Evolutionary conservation across 2,888 invertebrate genomes (phyloP), one percentile per base, ranked within the genome.

Genomic region (Phortica okadai): DNA sequence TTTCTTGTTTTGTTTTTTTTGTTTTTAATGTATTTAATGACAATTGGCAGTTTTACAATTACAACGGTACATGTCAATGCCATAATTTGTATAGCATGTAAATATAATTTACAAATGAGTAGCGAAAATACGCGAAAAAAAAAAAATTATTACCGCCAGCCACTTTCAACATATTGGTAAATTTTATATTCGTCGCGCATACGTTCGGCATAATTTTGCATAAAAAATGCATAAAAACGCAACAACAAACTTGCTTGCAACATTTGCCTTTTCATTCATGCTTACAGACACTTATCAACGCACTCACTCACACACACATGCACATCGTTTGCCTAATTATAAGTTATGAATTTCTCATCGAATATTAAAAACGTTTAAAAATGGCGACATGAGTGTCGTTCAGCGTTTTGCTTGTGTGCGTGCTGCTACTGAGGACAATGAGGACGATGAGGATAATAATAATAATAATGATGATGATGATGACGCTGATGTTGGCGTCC

Each of bases 301-400:
- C 62, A 16, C 25, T 62, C 10, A 66, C 41, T 66, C n/a, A 16
- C 21, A 2, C 70, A 54, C 6, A 3, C 41, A 66, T 11, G n/a
- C 33, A 21, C 42, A 59, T 66, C 44, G 66, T 50, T 11, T 80
- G 81, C 81, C 86, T 84, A 86, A 86, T 86, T 86, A 82, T 82
- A 80, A 84, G 83, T 86, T 84, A 85, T 86, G 84, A 84, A 83
- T 84, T 78, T 83, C 79, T 80, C 83, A 83, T 81, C 82, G 82
- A 81, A 79, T 82, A 83, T 83, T 81, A 78, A 83, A 73, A 82
- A 77, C 77, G 74, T 56, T 79, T 76, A 70, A 76, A 73, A 72
- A 64, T 50, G 42, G n/a, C 67, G 67, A 41, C 21, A 16, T 16
- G 44, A 74, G 64, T 44, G 74, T 21, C 56, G 16, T 56, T 56